These are phyloP conservation scores for Apamea epomidion DNA, from an alignment of 2,888 invertebrate genomes.

Conservation along the genomic window DNA sequence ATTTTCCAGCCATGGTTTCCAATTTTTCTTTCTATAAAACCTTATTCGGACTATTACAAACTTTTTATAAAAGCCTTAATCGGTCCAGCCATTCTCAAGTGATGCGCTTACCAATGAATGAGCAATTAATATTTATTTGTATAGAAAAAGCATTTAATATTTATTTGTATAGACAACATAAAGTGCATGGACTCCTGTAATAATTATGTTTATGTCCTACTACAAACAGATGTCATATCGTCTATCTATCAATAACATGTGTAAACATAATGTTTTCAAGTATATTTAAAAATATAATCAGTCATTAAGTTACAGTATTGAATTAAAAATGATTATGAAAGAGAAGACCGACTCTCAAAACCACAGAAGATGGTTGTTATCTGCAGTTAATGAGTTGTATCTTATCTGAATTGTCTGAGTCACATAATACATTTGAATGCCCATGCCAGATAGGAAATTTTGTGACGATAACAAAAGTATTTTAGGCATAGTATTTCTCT, in stretches of 20 bases:
- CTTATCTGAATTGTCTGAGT: conserved; percentile 34
- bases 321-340: conserved; percentile 9
- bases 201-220: conserved; percentile 2
- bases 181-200: not conserved
- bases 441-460: not conserved
- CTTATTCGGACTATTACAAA: not conserved
- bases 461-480: conserved; percentile 1
- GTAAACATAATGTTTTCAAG: conserved; percentile 33
- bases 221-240: not conserved
- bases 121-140: no score
- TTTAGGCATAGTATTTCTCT: not conserved
- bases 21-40: not conserved
- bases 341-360: not conserved
- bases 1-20: no score
- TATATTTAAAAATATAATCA: conserved; percentile 16
- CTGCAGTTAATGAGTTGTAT: conserved; percentile 19
- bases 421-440: conserved; percentile 27
- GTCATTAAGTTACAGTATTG: conserved; percentile 1
- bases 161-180: not conserved
- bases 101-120: no score
- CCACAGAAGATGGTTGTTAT: conserved; percentile 10
- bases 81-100: not conserved
- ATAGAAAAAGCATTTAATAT: not conserved
- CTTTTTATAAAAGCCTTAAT: not conserved
- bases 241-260: conserved; percentile 1